Evolutionary conservation across 2,888 invertebrate species (phyloP).

Genomic region (Mactromeris polynyma): DNA sequence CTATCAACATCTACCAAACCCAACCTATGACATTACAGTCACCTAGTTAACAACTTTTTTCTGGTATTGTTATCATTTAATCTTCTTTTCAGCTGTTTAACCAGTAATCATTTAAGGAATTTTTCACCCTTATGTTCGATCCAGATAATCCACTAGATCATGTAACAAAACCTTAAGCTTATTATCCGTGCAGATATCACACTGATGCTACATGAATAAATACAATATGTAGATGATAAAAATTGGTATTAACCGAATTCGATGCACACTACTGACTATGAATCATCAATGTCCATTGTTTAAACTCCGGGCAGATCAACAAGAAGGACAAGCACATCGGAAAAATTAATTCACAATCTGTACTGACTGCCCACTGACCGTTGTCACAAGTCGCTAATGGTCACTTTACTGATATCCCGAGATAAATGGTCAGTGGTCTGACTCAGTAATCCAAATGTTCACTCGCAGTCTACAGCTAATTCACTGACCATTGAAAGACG

Average conservation of each 20-base stretch:
- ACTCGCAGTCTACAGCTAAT: conserved; percentile 12
- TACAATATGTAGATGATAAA: not conserved
- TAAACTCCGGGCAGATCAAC: not conserved
- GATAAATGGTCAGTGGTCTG: not conserved
- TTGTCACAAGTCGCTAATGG: not conserved
- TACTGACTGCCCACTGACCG: not conserved
- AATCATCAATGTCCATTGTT: conserved; percentile 26
- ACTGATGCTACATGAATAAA: not conserved
- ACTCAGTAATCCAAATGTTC: conserved; percentile 5
- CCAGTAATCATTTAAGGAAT: conserved; percentile 33
- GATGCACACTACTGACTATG: conserved; percentile 30
- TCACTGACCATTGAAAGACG: not conserved
- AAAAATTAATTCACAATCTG: not conserved
- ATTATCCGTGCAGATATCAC: conserved; percentile 29
- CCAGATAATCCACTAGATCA: conserved; percentile 15
- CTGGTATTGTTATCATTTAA: not conserved
- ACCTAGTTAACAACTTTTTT: not conserved
- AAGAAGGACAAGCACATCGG: not conserved
- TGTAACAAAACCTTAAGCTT: conserved; percentile 25
- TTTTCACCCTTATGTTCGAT: conserved; percentile 38
- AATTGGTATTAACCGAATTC: not conserved
- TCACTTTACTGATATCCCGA: conserved; percentile 9
- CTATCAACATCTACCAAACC: conserved; percentile 7
- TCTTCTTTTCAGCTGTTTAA: conserved; percentile 15
- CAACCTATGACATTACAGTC: conserved; percentile 14